These are phyloP conservation scores for Pterocles burchelli DNA, from an alignment of 2,113 vertebrate genomes.

Conservation along the genomic window DNA sequence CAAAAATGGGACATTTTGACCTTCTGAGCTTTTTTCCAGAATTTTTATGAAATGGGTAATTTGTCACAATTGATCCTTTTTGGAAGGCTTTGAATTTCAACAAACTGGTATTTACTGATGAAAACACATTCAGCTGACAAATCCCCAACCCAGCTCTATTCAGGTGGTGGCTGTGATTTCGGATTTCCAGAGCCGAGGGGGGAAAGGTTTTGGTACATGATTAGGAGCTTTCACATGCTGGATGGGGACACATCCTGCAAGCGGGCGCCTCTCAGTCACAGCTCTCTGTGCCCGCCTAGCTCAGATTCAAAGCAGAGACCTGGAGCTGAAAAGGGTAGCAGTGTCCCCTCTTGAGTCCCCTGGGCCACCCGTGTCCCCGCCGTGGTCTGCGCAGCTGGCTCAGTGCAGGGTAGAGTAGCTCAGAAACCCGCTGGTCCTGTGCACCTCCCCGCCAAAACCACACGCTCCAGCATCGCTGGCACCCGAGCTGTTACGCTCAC, in stretches of 20 bases:
- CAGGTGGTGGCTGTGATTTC: background rate
- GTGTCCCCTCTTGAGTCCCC: background rate
- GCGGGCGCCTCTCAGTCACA: fast-evolving
- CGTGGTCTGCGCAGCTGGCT: background rate
- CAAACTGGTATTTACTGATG: constrained; percentile 37
- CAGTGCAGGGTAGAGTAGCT: background rate
- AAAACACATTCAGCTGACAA: background rate
- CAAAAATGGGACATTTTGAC: constrained; percentile 44
- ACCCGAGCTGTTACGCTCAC: background rate
- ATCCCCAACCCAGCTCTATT: background rate
- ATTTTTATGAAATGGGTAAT: constrained; percentile 41
- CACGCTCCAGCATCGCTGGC: background rate
- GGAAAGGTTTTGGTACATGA: background rate
- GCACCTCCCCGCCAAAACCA: background rate
- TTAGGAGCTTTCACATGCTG: background rate
- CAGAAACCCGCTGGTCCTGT: background rate
- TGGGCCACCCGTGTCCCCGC: fast-evolving
- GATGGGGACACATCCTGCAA: background rate
- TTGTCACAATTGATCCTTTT: constrained; percentile 55
- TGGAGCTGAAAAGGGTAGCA: background rate
- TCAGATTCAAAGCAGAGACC: background rate
- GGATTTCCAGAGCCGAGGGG: background rate
- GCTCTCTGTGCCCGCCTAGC: background rate
- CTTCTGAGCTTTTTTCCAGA: constrained; percentile 18
- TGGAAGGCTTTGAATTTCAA: constrained; percentile 34